These are phyloP conservation scores for Alaudala cheleensis DNA, from an alignment of 2,113 vertebrate species.

Conservation along the genomic window DNA sequence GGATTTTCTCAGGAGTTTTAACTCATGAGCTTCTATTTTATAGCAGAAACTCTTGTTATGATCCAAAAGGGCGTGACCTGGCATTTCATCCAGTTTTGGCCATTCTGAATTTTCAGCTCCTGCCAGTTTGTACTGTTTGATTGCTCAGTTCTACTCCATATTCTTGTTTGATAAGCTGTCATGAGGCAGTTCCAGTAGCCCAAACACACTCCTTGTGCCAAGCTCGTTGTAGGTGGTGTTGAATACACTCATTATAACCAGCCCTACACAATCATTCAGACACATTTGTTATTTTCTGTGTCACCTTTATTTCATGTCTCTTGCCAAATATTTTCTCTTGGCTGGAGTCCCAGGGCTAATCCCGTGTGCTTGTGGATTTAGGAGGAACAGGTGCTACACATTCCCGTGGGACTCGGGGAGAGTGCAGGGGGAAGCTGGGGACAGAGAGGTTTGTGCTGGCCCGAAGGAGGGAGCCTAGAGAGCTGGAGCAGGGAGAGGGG, in stretches of 20 bases:
- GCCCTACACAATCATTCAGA: neutral
- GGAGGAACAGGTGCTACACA: constrained; percentile 35
- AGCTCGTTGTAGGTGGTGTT: neutral
- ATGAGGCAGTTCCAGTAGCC: neutral
- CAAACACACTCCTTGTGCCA: constrained; percentile 15
- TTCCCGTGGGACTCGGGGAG: neutral
- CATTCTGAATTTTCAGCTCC: neutral
- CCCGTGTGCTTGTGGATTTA: neutral
- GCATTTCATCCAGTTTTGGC: neutral
- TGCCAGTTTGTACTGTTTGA: neutral
- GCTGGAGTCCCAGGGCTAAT: constrained; percentile 8
- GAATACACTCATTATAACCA: neutral
- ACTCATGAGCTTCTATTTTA: neutral
- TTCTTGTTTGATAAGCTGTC: neutral
- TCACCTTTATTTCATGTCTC: constrained; percentile 43
- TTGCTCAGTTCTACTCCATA: neutral
- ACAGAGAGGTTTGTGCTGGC: neutral
- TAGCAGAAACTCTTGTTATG: neutral
- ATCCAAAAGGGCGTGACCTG: neutral
- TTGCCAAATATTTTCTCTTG: constrained; percentile 35
- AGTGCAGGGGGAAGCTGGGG: neutral
- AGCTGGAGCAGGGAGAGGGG: neutral
- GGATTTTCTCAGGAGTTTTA: neutral
- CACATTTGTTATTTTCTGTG: constrained; percentile 25
- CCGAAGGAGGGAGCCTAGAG: neutral